These are phyloP conservation scores for Strigamia maritima DNA, from an alignment of 2,888 invertebrate genomes.

Conservation along the genomic window DNA sequence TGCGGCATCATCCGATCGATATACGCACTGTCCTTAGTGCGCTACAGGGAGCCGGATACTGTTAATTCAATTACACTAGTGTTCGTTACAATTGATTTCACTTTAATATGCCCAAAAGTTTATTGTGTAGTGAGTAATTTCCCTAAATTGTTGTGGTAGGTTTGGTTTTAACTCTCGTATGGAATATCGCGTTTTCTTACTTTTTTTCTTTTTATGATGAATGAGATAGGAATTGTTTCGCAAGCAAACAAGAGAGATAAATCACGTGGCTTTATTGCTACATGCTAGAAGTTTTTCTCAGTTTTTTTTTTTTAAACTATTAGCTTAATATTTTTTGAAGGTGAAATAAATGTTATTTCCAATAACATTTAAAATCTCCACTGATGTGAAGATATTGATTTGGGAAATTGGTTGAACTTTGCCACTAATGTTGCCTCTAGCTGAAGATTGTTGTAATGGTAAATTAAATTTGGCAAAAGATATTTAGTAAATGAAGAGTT, in stretches of 20 bases:
- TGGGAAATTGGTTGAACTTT: neutral
- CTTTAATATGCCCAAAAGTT: neutral
- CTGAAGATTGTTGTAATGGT: neutral
- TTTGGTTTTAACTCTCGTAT: neutral
- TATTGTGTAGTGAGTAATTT: neutral
- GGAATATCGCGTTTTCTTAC: neutral
- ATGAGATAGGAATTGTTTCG: constrained; percentile 9
- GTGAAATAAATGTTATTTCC: neutral
- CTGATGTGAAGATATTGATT: neutral
- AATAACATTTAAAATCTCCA: neutral
- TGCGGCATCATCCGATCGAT: constrained; percentile 9
- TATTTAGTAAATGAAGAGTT: neutral
- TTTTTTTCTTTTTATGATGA: neutral
- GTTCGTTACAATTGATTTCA: constrained; percentile 6
- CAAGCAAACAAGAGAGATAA: constrained; percentile 2
- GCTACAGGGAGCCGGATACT: neutral
- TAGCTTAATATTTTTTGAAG: neutral
- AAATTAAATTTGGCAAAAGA: constrained; percentile 7
- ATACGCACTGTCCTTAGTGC: constrained; percentile 19
- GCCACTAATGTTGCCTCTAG: neutral
- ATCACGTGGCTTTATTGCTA: neutral
- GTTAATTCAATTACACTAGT: constrained; percentile 11
- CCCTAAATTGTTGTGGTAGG: neutral
- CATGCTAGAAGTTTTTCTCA: neutral
- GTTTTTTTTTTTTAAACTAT: neutral